Conservation (phyloP, 2,888 invertebrate species). For the Phasia obesa region DNA sequence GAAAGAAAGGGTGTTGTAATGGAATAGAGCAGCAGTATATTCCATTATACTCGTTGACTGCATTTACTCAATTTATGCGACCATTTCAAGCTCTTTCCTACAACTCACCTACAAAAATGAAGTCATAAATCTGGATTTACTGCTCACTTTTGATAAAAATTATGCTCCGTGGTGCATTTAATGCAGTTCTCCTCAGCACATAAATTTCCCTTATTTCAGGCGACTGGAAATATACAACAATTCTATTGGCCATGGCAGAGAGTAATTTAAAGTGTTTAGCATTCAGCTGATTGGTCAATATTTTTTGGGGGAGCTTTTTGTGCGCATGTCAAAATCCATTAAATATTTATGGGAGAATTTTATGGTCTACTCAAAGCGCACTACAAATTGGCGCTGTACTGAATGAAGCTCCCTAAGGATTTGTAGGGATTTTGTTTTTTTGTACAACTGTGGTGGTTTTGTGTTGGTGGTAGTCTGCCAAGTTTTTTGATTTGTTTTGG, state of each 20-base stretch:
- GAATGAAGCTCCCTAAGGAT: slow-evolving; percentile 65
- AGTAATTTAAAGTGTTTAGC: slow-evolving; percentile 41
- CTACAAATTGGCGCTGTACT: slow-evolving; percentile 25
- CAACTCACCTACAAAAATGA: slow-evolving; percentile 30
- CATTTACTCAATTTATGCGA: slow-evolving; percentile 50
- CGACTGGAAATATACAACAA: slow-evolving; percentile 73
- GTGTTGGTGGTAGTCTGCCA: slow-evolving; percentile 56
- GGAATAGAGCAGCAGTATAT: slow-evolving; percentile 27
- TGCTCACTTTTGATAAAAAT: slow-evolving; percentile 21
- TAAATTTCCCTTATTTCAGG: slow-evolving; percentile 49
- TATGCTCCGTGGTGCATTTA: slow-evolving; percentile 21
- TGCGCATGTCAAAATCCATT: slow-evolving; percentile 74
- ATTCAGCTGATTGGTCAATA: slow-evolving; percentile 75
- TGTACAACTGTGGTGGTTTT: slow-evolving; percentile 52
- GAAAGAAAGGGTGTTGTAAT: slow-evolving; percentile 62
- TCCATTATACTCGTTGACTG: slow-evolving; percentile 72
- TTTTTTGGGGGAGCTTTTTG: slow-evolving; percentile 76
- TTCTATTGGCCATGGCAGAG: slow-evolving; percentile 62
- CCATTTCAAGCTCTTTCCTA: slow-evolving; percentile 16
- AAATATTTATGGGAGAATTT: slow-evolving; percentile 61
- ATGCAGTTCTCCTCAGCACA: slow-evolving; percentile 36
- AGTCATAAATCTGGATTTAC: slow-evolving; percentile 56
- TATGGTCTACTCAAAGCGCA: slow-evolving; percentile 62
- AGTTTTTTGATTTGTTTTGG: slow-evolving; percentile 68
- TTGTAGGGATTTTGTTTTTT: slow-evolving; percentile 53